Evolutionary conservation across 2,113 vertebrate genomes (phyloP), one percentile per base, ranked within the genome.

Genomic region (Ciconia maguari): DNA sequence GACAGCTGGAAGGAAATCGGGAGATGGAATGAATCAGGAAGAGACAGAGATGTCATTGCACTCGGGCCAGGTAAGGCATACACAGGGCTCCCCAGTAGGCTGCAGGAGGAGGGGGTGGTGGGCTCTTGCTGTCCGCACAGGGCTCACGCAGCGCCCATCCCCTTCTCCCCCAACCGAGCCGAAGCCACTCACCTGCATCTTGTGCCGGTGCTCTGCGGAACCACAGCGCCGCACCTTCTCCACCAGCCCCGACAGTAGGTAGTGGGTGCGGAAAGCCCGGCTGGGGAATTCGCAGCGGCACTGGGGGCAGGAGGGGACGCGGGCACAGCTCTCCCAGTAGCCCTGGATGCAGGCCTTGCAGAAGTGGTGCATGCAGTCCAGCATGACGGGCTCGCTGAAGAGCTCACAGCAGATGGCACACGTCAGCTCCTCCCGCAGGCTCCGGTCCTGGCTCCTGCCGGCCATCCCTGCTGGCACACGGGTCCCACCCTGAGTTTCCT

Each of bases 281-380:
- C 76, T 81, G 90, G 94, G 97, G 97, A 98, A 98, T 89, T 96
- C 95, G 5, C 95, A 97, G 55, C 98, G 98, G 76, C 99, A 99
- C 90, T 99, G 99, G 1, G 98, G 99, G 76, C 99, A 99, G n/a
- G 96, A 96, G 2, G 98, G 98, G 6, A 97, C 93, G 1, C 5
- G 64, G 17, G 96, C n/a, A 4, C 96, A 93, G 11, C 95, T 96
- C 15, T 96, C 96, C 98, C 99, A 99, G 96, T 99, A 99, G 2
- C 91, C 75, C 77, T 97, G 96, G 96, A 99, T 99, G 97, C 99
- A 99, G 57, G 80, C 41, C 93, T 76, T 98, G 96, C 99, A 99
- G 97, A 99, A 99, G 96, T 99, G 99, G 95, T 99, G 99, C 98
- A 99, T 98, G 77, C 99, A 99, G 57, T 97, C 98, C 94, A 99